Base-by-base conservation (phyloP, 2,797 vertebrate species). In the Myripristis murdjan region DNA sequence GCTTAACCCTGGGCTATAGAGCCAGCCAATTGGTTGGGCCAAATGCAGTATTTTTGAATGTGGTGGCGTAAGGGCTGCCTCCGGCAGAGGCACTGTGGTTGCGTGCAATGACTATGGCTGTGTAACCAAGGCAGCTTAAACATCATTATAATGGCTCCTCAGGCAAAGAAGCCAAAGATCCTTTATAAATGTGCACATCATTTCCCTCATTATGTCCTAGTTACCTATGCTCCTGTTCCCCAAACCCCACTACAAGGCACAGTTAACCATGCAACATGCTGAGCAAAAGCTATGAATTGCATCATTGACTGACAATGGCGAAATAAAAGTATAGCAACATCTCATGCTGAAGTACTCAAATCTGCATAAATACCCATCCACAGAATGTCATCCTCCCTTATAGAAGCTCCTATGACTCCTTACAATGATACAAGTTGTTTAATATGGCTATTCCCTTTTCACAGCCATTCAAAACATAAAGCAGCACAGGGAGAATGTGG, bases 131-230 rank as follows among this genome's bases (percentile, higher is more conserved):
- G 83, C 80, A 76, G 80, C 86, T 89, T 60, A 75, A 76, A 82
- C 82, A 84, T 90, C 87, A 87, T 91, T 92, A 93, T 92, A 93
- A 91, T 74, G 65, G 62, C 68, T 90, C 89, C 90, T 84, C 56
- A 54, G 88, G 86, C 88, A 70, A 73, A 68, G 63, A 73, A 82
- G 82, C 72, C 83, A 89, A 89, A 90, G 64, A 90, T 87, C 84
- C 78, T 82, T 88, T 71, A 80, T 75, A 83, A 85, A 85, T 75
- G 77, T 75, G 68, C 63, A 70, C 79, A 84, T 88, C 75, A 81
- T 82, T 91, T 79, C 53, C 75, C 74, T 83, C 81, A 74, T 86
- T 83, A 85, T 67, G 75, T 85, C 82, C 80, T 81, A 24, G 75
- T 82, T 86, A 84, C 72, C 75, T 84, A 77, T 76, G 47, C 66